phyloP scores from a whole-genome alignment of 1,140 invertebrate genomes.

The Antheraea pernyi region DNA sequence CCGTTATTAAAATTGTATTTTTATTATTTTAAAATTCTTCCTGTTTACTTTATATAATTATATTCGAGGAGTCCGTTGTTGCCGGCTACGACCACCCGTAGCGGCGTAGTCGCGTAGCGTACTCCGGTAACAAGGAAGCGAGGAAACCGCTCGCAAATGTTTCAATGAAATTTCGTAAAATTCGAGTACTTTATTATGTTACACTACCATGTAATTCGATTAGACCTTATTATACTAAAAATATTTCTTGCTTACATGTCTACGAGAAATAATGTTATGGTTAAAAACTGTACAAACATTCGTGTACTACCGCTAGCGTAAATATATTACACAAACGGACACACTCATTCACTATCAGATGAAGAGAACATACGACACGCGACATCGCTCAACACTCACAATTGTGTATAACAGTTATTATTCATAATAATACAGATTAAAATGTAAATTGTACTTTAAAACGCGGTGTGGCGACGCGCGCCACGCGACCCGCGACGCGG shows the following conservation, averaged over 20 bases:
- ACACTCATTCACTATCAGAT: slow-evolving; percentile 15
- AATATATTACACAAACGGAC: slow-evolving; percentile 46
- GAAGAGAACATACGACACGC: slow-evolving; percentile 25
- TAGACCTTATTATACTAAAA: slow-evolving; percentile 76
- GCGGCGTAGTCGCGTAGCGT: no score
- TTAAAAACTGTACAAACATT: slow-evolving; percentile 78
- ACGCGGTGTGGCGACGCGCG: slow-evolving; percentile 41
- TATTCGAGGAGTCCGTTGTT: slow-evolving; percentile 57
- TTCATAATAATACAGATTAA: slow-evolving; percentile 47
- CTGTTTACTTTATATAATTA: slow-evolving; percentile 74
- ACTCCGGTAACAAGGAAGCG: no score
- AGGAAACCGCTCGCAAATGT: neutral
- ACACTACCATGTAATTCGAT: slow-evolving; percentile 76
- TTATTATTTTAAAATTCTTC: slow-evolving; percentile 73
- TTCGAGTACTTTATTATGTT: slow-evolving; percentile 62
- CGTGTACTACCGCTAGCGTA: slow-evolving; percentile 55
- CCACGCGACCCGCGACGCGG: neutral
- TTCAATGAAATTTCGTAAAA: slow-evolving; percentile 57
- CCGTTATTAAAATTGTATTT: slow-evolving; percentile 66
- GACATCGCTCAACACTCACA: slow-evolving; percentile 52
- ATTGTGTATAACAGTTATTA: slow-evolving; percentile 35
- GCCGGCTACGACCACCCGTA: slow-evolving; percentile 19
- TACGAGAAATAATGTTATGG: slow-evolving; percentile 67
- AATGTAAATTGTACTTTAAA: slow-evolving; percentile 65
- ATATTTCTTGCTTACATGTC: slow-evolving; percentile 73